Evolutionary conservation across 2,888 invertebrate species (phyloP), one percentile per base, ranked within the genome.

Genomic region (Hypomecis punctinalis): DNA sequence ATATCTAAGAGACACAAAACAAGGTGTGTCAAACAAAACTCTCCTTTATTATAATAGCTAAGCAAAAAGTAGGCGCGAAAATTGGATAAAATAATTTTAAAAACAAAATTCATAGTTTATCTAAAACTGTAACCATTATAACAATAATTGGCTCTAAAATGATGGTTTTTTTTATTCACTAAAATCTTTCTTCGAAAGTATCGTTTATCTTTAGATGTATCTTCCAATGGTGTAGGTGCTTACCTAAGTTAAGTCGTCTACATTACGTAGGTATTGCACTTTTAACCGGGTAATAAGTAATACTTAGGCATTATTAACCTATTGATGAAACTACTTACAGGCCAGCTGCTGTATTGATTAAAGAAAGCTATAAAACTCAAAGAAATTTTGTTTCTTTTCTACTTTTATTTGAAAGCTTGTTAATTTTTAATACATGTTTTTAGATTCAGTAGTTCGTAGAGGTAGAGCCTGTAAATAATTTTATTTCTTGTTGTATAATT

Each of bases 391-490:
- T 9, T 5, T 47, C 5, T 33, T 47, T 47, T 13, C 33, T 33
- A 9, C 5, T 1, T n/a, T 48, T 48, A 10, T 33, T 13, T 11
- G 7, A 45, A 11, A 13, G 13, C 11, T 6, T 45, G 9, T 23
- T 47, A 9, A 33, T 0, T 33, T 2, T 8, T 23, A 7, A 10
- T 33, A 47, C 23, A 11, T 49, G n/a, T 37, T 37, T 1, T 51
- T 13, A 8, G 7, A 36, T 8, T 11, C 7, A 3, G 67, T 73
- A 70, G 65, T 76, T 69, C 72, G 54, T 61, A 69, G 56, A 59
- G 40, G 53, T 70, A 71, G 68, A 73, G 70, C 64, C 67, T 76
- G 72, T 76, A 73, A 72, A 74, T 76, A 74, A 55, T 65, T 69
- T 55, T 58, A 35, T 43, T 11, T 43, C 23, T 52, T 23, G 8